phyloP scores from a whole-genome alignment of 2,888 invertebrate species.

The Drosophila picticornis region DNA sequence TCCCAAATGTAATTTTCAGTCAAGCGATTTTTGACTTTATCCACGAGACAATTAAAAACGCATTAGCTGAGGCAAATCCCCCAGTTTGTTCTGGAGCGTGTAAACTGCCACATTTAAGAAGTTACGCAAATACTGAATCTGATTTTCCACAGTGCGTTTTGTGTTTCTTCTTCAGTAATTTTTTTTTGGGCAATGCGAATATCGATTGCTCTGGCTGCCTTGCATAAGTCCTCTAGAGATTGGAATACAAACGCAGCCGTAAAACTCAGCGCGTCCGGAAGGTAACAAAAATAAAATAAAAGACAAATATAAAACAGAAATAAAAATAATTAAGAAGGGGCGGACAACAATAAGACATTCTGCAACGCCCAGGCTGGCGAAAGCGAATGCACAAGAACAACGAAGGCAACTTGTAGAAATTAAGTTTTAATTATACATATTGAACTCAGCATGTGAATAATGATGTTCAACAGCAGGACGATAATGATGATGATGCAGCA shows the following conservation, averaged over 20 bases:
- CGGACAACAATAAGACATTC: conserved; percentile 2
- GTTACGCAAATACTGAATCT: conserved; percentile 1
- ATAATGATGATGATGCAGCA: conserved; percentile 11
- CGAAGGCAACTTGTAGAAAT: conserved; percentile 56
- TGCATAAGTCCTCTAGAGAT: conserved; percentile 82
- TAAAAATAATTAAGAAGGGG: conserved; percentile 1
- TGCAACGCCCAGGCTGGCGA: conserved; percentile 30
- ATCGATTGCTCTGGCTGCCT: conserved; percentile 80
- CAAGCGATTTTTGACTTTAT: conserved; percentile 19
- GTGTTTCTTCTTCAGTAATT: conserved; percentile 20
- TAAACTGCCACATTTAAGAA: conserved; percentile 4
- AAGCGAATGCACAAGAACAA: conserved; percentile 57
- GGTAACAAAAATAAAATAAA: conserved; percentile 24
- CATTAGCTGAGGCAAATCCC: conserved; percentile 27
- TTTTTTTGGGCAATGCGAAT: conserved; percentile 70
- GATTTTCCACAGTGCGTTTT: conserved; percentile 45
- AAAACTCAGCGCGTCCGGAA: conserved; percentile 15
- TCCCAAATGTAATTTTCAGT: conserved; percentile 46
- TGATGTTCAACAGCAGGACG: neutral
- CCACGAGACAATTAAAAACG: conserved; percentile 42
- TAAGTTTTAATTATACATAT: conserved; percentile 69
- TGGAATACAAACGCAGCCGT: conserved; percentile 61
- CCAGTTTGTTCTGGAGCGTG: neutral
- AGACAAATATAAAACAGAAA: conserved; percentile 5
- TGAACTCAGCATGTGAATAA: conserved; percentile 32